A percentile compares a stretch with the other conserved stretches of the same genome.
Evolutionary conservation across 2,113 vertebrate genomes (phyloP).

Genomic region (Prionailurus bengalensis): DNA sequence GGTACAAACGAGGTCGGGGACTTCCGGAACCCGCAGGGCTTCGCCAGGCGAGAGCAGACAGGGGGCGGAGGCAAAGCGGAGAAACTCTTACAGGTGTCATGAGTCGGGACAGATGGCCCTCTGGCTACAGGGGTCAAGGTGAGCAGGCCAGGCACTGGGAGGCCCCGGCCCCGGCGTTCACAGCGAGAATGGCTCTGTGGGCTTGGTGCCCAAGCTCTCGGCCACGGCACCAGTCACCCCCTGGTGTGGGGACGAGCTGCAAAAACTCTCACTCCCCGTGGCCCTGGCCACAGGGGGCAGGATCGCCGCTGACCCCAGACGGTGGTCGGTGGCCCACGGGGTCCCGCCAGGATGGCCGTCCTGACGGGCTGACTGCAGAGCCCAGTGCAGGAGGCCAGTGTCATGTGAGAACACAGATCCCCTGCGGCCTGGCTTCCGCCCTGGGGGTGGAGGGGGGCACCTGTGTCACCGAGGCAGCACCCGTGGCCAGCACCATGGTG

Average conservation of each 20-base stretch:
- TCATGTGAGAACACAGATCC: neutral
- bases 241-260: neutral
- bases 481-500: neutral
- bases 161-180: neutral
- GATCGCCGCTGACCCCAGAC: too few relatives aligned
- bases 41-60: neutral
- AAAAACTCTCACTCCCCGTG: neutral
- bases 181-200: neutral
- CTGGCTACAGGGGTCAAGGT: neutral
- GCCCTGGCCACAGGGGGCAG: neutral
- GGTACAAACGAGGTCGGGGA: neutral
- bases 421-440: neutral
- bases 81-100: neutral
- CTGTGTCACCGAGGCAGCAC: neutral
- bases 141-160: neutral
- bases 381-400: fast-evolving
- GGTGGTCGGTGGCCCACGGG: neutral
- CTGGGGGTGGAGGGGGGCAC: too few relatives aligned
- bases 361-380: neutral
- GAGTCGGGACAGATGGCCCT: neutral
- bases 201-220: too few relatives aligned
- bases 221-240: neutral
- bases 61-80: neutral
- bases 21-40: neutral
- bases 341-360: neutral